Evolutionary conservation across 2,797 vertebrate species (phyloP).

Genomic region (Leucoraja ocellata): DNA sequence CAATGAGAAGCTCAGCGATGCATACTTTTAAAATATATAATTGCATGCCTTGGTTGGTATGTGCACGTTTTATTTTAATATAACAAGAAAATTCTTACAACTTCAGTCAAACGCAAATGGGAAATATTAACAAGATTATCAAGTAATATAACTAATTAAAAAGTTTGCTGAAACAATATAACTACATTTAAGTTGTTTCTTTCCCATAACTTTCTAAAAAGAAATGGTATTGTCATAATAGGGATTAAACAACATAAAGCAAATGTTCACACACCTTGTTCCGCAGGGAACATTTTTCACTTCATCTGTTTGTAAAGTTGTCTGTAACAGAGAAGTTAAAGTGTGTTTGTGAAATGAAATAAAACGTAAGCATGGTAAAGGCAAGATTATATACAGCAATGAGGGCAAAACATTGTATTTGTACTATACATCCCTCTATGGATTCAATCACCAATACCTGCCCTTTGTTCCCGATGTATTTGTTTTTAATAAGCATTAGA

Average conservation of each 20-base stretch:
- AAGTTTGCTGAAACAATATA: not conserved
- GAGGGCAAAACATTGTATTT: not conserved
- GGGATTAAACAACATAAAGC: not conserved
- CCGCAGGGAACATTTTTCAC: constrained; percentile 99
- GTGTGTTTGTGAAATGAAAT: not conserved
- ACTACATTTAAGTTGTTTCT: not conserved
- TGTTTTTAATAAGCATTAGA: not conserved
- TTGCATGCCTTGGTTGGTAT: not conserved
- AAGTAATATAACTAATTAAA: not conserved
- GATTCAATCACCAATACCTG: not conserved
- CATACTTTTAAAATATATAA: not conserved
- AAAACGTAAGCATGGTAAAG: not conserved
- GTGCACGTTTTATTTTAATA: not conserved
- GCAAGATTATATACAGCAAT: not conserved
- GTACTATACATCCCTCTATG: not conserved
- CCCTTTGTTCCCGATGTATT: not conserved
- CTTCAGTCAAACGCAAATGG: not conserved
- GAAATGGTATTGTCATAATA: not conserved
- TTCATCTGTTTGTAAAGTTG: constrained; percentile 92
- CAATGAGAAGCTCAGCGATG: not conserved
- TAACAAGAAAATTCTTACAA: not conserved
- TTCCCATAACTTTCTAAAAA: not conserved
- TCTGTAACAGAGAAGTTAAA: constrained; percentile 62
- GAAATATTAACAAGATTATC: not conserved
- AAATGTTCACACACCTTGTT: constrained; percentile 73